A percentile compares a stretch with the other conserved stretches of the same genome.
Evolutionary conservation across 2,113 vertebrate genomes (phyloP).

Genomic region (Nyctereutes procyonoides): DNA sequence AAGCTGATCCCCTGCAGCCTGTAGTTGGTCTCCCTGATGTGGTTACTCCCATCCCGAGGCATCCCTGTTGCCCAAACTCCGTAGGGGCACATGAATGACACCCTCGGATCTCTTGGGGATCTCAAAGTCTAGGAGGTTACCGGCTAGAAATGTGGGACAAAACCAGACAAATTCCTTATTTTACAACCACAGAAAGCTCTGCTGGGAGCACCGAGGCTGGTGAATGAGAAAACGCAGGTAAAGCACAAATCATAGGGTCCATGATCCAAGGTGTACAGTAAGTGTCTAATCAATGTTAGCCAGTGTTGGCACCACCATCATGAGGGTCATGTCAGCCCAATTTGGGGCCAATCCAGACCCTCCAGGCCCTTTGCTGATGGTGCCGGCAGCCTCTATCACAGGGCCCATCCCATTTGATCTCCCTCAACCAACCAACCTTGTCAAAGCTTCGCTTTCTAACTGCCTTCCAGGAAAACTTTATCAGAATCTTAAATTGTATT

Average conservation of each 20-base stretch:
- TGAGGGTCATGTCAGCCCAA: background rate
- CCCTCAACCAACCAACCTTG: background rate
- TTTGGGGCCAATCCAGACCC: background rate
- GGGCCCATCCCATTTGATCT: background rate
- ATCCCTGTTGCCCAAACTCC: background rate
- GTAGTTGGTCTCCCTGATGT: background rate
- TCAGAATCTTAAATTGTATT: background rate
- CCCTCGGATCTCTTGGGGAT: background rate
- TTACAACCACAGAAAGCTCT: background rate
- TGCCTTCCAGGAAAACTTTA: slow-evolving; percentile 17
- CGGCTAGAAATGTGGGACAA: background rate
- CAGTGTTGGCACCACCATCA: fast-evolving
- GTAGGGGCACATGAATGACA: background rate
- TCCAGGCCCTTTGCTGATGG: fast-evolving
- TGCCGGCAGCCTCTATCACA: background rate
- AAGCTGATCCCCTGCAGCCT: background rate
- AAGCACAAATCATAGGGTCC: fast-evolving
- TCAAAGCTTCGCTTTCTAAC: background rate
- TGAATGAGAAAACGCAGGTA: background rate
- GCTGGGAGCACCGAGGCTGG: background rate
- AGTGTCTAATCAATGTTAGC: no score
- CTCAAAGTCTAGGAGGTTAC: background rate
- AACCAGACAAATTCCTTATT: background rate
- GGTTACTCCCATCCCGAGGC: background rate
- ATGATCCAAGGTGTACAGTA: fast-evolving